Base-by-base conservation (phyloP, 1,140 invertebrate genomes). In the Copidosoma floridanum region DNA sequence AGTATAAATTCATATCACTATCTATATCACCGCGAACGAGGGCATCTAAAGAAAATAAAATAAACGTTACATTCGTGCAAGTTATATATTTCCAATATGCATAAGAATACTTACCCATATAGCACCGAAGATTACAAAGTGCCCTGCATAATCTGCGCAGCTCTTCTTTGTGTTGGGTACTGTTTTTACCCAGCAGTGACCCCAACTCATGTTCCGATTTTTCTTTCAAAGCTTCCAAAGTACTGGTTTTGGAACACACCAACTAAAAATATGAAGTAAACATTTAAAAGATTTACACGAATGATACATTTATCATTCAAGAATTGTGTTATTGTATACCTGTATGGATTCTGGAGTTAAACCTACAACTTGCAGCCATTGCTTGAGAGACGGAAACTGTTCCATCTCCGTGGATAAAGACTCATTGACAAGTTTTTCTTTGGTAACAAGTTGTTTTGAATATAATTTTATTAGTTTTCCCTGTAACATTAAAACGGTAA, bases 401-500 rank as follows among this genome's bases (percentile, higher is more conserved):
- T 82, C 75, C 60, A 88, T 79, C 68, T 89, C 86, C 41, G 79
- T 69, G 69, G 84, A 79, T 71, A 86, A 73, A 51, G 84, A 81
- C 57, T 83, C 80, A 50, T 85, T 82, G 21, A 82, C 73, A 71
- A 92, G 83, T 76, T 89, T 87, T 59, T 86, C 82, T 80, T 95
- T 96, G 20, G 88, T 91, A 53, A 95, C 85, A 67, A 97, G 82
- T 83, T 97, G 91, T 60, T 89, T 87, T 32, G 94, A 93, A 75
- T 96, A 97, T 66, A 96, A 83, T 77, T 95, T 94, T 60, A 98
- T 90, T 54, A 98, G 78, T 80, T 98, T 98, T 27, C 91, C 92
- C 93, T 96, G 81, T 58, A 85, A 84, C n/a, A n/a, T n/a, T n/a
- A n/a, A n/a, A n/a, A n/a, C n/a, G n/a, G n/a, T n/a, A n/a, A n/a